Evolutionary conservation across 2,888 invertebrate species (phyloP), one percentile per base, ranked within the genome.

Genomic region (Epistrophe eligans): DNA sequence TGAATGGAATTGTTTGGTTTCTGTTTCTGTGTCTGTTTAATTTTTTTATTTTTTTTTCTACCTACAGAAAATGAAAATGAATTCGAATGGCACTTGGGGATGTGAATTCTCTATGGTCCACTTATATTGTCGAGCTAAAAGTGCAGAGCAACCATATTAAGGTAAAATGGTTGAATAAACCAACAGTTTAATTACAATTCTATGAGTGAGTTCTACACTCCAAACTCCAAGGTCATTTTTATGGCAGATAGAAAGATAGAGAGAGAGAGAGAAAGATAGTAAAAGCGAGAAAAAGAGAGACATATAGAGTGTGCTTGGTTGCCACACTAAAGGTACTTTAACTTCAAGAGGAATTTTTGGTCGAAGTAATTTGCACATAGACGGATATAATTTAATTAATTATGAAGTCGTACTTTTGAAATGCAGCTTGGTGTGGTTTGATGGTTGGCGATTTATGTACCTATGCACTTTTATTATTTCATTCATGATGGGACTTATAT

Each of bases 131-230:
- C 19, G 77, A 82, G 60, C 35, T 77, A 60, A 82, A 82, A 85
- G 85, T 82, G 82, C 85, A 79, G 77, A 85, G 82, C 67, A 85
- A 85, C 77, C 85, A 85, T 77, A 82, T 84, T 84, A 67, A 73
- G 73, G 72, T 3, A 58, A 58, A 70, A 64, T 60, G 67, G 15
- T 77, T 62, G 70, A 73, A 64, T 43, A 73, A 85, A 77, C 80
- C 45, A 67, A 67, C 67, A 52, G 55, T 70, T 70, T 70, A 55
- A 70, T 70, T 70, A 70, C 52, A 55, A 55, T 55, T 40, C 70
- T 70, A 55, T 55, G 55, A 52, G 48, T 70, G 38, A 66, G 32
- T 66, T 15, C 28, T 28, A 45, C 28, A 28, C 35, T 48, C 11
- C n/a, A 64, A 32, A 48, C 66, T 35, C n/a, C 70, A 70, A 70